phyloP scores from a whole-genome alignment of 1,140 invertebrate species.

The Cherax destructor region DNA sequence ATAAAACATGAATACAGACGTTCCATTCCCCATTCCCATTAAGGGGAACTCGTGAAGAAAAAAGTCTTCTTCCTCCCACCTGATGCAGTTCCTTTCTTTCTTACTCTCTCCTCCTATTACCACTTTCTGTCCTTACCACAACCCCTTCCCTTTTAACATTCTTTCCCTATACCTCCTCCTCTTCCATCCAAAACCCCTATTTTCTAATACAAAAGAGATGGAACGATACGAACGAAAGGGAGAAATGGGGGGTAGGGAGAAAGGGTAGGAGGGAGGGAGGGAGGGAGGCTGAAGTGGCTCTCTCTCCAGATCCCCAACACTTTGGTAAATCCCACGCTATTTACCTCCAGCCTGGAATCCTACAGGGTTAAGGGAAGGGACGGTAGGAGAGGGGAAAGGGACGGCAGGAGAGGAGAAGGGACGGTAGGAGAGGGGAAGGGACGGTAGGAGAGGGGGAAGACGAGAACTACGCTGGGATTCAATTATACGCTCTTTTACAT shows the following conservation, averaged over 20 bases:
- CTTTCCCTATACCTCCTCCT: background rate
- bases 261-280: background rate
- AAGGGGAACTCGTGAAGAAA: too few species aligned
- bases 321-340: background rate
- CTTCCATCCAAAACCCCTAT: background rate
- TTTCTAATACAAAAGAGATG: too few species aligned
- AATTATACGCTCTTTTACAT: slow-evolving; percentile 46
- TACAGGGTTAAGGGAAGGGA: background rate
- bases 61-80: too few species aligned
- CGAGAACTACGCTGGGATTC: background rate
- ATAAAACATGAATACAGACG: background rate
- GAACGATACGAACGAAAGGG: too few species aligned
- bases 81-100: too few species aligned
- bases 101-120: too few species aligned
- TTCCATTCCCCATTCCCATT: background rate
- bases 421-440: background rate
- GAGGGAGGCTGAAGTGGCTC: background rate
- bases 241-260: background rate
- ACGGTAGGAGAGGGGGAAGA: background rate
- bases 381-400: background rate
- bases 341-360: background rate
- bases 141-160: too few species aligned
- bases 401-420: background rate
- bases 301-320: background rate
- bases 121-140: too few species aligned